Conservation (phyloP, 92 coral and sea anemone species). For the Zoanthus gigantus region DNA sequence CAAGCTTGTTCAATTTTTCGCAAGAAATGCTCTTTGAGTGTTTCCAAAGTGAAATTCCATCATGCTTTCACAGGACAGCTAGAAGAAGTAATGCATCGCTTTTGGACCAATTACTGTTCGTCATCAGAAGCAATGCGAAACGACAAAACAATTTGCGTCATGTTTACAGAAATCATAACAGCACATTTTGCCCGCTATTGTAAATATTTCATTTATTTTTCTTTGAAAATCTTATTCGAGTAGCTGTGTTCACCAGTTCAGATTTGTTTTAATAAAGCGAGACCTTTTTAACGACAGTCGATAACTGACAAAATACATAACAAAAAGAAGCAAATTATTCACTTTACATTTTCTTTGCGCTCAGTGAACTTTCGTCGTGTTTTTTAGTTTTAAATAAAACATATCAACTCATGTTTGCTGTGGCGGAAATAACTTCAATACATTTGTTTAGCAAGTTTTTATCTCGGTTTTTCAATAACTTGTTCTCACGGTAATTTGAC, state of each 20-base stretch:
- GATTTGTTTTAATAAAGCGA: not conserved
- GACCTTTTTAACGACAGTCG: not conserved
- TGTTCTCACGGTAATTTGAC: slow-evolving; percentile 10
- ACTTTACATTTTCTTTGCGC: too few relatives aligned
- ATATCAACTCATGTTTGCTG: not conserved
- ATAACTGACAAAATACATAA: not conserved
- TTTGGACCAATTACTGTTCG: not conserved
- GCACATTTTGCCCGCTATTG: not conserved
- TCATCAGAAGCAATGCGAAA: not conserved
- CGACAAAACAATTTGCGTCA: slow-evolving; percentile 30
- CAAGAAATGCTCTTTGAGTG: not conserved
- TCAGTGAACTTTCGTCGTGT: not conserved
- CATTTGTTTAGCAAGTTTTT: not conserved
- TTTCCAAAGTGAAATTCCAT: slow-evolving; percentile 10
- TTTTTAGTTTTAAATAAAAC: not conserved
- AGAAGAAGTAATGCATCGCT: not conserved
- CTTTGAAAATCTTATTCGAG: not conserved
- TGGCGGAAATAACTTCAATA: not conserved
- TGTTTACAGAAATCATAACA: slow-evolving; percentile 30
- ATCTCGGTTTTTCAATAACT: not conserved
- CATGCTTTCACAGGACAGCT: not conserved
- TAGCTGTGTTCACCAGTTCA: not conserved
- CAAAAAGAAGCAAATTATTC: not conserved
- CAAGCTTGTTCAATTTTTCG: not conserved
- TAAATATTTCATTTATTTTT: not conserved